Evolutionary conservation across 2,888 invertebrate genomes (phyloP).

Genomic region (Diploptera punctata): DNA sequence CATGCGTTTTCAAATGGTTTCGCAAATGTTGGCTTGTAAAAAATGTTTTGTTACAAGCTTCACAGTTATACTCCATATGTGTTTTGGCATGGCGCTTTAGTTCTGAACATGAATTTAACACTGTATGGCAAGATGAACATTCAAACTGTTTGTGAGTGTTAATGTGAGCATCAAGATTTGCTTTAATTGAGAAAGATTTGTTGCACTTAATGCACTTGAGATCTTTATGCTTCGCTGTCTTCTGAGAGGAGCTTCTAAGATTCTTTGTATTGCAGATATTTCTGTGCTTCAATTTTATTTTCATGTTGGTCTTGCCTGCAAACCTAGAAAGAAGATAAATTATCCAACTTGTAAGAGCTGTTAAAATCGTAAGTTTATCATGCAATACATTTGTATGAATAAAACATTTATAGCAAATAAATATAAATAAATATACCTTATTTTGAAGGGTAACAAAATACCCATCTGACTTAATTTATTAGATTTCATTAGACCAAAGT

Average conservation of each 20-base stretch:
- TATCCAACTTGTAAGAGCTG: conserved; percentile 4
- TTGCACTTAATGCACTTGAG: not conserved
- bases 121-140: not conserved
- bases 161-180: not conserved
- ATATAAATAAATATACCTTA: too few species aligned
- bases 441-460: too few species aligned
- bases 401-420: too few species aligned
- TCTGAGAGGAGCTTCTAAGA: not conserved
- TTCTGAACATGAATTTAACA: not conserved
- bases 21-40: conserved; percentile 64
- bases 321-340: conserved; percentile 16
- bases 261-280: not conserved
- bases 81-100: conserved; percentile 13
- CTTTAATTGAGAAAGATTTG: not conserved
- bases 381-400: too few species aligned
- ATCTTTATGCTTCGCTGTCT: not conserved
- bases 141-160: conserved; percentile 5
- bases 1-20: conserved; percentile 63
- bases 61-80: conserved; percentile 48
- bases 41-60: conserved; percentile 60
- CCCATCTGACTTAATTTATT: too few species aligned
- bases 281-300: not conserved
- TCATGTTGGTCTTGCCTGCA: not conserved
- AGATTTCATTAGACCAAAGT: too few species aligned
- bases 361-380: too few species aligned